Evolutionary conservation across 2,113 vertebrate species (phyloP).

Genomic region (Orcinus orca): DNA sequence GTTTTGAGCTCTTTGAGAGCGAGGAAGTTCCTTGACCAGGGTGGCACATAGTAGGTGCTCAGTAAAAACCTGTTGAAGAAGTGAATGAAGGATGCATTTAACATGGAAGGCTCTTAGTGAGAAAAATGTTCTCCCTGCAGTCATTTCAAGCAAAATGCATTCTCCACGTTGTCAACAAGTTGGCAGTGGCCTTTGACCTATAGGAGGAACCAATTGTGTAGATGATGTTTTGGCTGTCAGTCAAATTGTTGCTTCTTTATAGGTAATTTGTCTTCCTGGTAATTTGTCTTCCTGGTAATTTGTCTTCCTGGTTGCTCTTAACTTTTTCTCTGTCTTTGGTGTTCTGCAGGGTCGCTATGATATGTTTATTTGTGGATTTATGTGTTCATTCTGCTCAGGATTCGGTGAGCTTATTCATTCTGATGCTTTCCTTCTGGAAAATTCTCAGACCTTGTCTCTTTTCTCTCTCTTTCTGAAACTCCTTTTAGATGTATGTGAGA

Average conservation of each 20-base stretch:
- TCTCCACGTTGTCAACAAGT: background rate
- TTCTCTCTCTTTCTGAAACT: background rate
- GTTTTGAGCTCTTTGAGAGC: background rate
- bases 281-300: background rate
- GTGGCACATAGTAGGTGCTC: background rate
- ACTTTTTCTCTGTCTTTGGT: background rate
- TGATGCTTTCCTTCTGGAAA: constrained; percentile 9
- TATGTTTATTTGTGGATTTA: background rate
- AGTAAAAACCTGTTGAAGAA: background rate
- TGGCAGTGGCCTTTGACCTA: constrained; percentile 24
- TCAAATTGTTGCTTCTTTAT: background rate
- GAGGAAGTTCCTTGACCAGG: background rate
- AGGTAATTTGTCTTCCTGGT: constrained; percentile 41
- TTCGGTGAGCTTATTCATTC: background rate
- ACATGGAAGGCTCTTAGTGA: background rate
- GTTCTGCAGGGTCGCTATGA: background rate
- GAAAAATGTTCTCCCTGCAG: background rate
- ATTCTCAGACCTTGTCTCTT: background rate
- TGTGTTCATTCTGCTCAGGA: background rate
- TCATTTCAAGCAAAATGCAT: background rate
- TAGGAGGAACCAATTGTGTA: background rate
- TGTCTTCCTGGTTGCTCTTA: constrained; percentile 44
- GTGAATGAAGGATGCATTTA: background rate
- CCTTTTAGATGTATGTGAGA: background rate
- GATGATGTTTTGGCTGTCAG: constrained; percentile 23